phyloP scores from a whole-genome alignment of 2,797 vertebrate genomes.

The Mus caroli region DNA sequence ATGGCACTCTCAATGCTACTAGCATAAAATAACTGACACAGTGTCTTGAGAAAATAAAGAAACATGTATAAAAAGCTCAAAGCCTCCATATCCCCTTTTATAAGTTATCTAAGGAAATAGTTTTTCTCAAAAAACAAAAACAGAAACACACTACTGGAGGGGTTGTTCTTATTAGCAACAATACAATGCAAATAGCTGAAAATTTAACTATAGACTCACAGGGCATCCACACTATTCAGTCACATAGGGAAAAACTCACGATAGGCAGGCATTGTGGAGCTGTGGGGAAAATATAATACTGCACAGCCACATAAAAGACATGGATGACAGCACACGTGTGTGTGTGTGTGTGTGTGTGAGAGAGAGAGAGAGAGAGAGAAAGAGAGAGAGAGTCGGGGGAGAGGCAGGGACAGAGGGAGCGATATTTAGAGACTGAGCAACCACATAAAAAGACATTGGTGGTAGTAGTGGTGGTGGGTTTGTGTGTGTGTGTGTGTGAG shows the following conservation, averaged over 20 bases:
- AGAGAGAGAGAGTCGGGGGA: not conserved
- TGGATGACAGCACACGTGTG: not conserved
- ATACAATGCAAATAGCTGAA: not conserved
- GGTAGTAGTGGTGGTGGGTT: not conserved
- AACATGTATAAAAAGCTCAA: not conserved
- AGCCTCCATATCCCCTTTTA: not conserved
- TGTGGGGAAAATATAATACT: not conserved
- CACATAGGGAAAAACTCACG: not conserved
- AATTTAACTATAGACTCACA: not conserved
- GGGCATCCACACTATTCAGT: not conserved
- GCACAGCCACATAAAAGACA: not conserved
- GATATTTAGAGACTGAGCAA: not conserved
- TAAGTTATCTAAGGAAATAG: constrained; percentile 17
- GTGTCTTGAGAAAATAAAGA: not conserved
- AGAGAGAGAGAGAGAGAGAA: no score
- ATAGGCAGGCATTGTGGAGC: not conserved
- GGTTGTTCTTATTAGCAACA: not conserved
- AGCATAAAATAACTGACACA: not conserved
- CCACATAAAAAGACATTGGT: no score
- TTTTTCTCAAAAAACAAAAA: not conserved
- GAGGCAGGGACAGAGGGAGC: no score
- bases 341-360: not conserved
- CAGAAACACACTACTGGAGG: not conserved
- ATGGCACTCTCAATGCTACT: not conserved
- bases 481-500: not conserved